These are phyloP conservation scores for Cheilosia soror DNA, from an alignment of 2,888 invertebrate genomes.

Conservation along the genomic window DNA sequence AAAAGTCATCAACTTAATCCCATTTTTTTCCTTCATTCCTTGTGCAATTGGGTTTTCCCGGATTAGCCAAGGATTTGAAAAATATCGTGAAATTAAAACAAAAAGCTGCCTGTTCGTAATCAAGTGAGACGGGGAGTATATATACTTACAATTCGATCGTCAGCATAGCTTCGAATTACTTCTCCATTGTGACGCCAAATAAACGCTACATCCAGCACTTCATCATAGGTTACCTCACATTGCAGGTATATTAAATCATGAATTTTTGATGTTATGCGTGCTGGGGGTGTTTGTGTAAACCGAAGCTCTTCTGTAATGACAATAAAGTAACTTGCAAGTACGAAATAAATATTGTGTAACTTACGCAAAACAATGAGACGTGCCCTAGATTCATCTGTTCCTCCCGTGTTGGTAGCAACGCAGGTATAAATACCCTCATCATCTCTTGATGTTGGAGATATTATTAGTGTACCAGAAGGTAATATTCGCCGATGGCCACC, in stretches of 20 bases:
- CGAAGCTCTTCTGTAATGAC: slow-evolving; percentile 88
- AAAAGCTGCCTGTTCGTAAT: no score
- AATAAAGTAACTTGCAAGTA: slow-evolving; percentile 27
- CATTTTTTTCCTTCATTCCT: no score
- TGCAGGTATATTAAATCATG: slow-evolving; percentile 89
- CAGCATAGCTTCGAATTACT: slow-evolving; percentile 87
- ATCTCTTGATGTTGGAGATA: slow-evolving; percentile 92
- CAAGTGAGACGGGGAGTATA: no score
- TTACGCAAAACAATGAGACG: slow-evolving; percentile 92
- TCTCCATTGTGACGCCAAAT: slow-evolving; percentile 96
- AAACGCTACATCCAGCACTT: slow-evolving; percentile 94
- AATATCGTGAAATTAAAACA: no score
- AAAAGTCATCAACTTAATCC: no score
- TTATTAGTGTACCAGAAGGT: slow-evolving; percentile 93
- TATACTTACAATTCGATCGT: slow-evolving; percentile 84
- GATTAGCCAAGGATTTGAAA: no score
- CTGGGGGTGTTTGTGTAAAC: slow-evolving; percentile 88
- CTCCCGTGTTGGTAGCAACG: slow-evolving; percentile 92
- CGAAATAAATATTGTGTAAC: slow-evolving; percentile 76
- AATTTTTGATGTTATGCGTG: slow-evolving; percentile 88
- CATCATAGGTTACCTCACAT: slow-evolving; percentile 94
- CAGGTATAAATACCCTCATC: slow-evolving; percentile 95
- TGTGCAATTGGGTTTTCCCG: no score
- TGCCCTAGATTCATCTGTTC: slow-evolving; percentile 94
- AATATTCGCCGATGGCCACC: slow-evolving; percentile 93